Base-by-base conservation (phyloP, 2,888 invertebrate species). In the Phrixothrix hirtus region DNA sequence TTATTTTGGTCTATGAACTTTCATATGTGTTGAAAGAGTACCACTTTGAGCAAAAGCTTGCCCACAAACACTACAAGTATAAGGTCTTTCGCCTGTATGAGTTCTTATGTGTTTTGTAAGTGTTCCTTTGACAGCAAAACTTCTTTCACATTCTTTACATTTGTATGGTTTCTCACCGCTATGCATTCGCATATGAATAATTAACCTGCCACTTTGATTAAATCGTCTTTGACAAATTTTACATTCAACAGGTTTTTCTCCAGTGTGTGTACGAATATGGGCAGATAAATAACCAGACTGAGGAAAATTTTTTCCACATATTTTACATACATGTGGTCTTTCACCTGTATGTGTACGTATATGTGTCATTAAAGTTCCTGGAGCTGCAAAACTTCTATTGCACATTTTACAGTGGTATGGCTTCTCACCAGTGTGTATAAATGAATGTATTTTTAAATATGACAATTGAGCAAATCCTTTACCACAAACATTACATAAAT, bases 21-120 rank as follows among this genome's bases (percentile, higher is more conserved):
- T 70, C 62, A 69, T 67, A 48, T 72, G 71, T 5, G 68, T 71
- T 6, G 63, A 58, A 31, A 71, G 55, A 41, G 70, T 70, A 1
- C 65, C 65, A 49, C 60, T 64, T 55, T 69, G 69, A 1, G 67
- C 62, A 57, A 71, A 71, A 3, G 67, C 59, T 56, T 71, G 66
- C 12, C 68, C 69, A 55, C 72, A 72, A 25, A 63, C 60, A 46
- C 61, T 65, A 41, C 72, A 72, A 38, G 64, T 55, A 43, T 67
- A 71, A 0, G 70, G 72, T 44, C 61, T 56, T 53, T 70, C 68
- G 0, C 71, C 71, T 6, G 72, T 70, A 58, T 74, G 74, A 1
- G 67, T 72, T 32, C 72, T 53, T 13, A 68, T 65, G 42, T 74
- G 73, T 31, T 66, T 69, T 32, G 66, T 69, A 34, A 74, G 55